Evolutionary conservation across 2,113 vertebrate species (phyloP), one percentile per base, ranked within the genome.

Genomic region (Plotosus lineatus): DNA sequence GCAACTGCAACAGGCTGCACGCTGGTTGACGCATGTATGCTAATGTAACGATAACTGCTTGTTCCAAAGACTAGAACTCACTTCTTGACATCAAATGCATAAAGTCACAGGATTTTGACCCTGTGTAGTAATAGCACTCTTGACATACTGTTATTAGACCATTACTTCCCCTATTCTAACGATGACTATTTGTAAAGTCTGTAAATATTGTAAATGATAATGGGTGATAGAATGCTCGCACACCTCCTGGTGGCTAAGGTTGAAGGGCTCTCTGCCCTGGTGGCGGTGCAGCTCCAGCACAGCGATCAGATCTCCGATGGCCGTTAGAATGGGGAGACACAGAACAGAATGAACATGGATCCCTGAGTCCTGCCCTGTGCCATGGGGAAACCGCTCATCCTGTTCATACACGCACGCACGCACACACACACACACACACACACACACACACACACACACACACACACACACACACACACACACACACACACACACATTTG

Each of bases 311-410:
- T 99, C 98, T 23, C 97, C 96, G 61, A 97, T 96, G 31, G 97
- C 97, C 73, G 97, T 99, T 89, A 99, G 93, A 82, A 99, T 97
- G 53, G 98, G 97, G 86, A 99, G 90, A 90, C 98, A 99, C 85
- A 99, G 94, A 86, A 96, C 98, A 88, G 98, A 99, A 90, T 97
- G 95, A 92, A 98, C 95, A 38, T 92, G 93, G 78, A 95, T 96
- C 88, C 95, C 96, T 88, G 95, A 97, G 89, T 98, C 95, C 91
- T 97, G 94, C 66, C 97, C 97, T 83, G 96, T 98, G 88, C 98
- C 98, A 88, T 95, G 94, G 78, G 97, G 97, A 90, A 99, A 99
- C 73, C 97, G 91, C 74, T 98, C 97, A 61, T 99, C 98, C 98
- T 99, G 87, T 44, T 26, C 12, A 40, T 7, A 38, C n/a, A 76